Percentiles rank a stretch among this genome's conserved stretches.
Evolutionary conservation across 1,140 invertebrate species (phyloP).

Genomic region (Aradophagus sp.): DNA sequence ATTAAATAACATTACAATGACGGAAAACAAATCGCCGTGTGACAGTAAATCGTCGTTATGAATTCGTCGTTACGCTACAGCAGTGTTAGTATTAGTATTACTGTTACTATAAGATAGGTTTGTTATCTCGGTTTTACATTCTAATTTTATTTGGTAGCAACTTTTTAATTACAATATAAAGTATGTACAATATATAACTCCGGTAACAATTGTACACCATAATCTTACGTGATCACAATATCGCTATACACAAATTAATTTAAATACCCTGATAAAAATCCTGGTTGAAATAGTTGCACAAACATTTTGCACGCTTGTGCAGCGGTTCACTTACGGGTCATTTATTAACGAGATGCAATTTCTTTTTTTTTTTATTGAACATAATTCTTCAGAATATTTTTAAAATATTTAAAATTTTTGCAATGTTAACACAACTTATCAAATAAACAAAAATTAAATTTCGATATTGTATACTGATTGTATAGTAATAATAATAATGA

Average conservation of each 20-base stretch:
- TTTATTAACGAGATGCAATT: too few relatives aligned
- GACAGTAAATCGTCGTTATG: slow-evolving; percentile 33
- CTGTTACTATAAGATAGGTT: too few relatives aligned
- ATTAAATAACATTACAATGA: slow-evolving; percentile 36
- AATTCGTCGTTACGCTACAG: slow-evolving; percentile 30
- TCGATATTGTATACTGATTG: too few relatives aligned
- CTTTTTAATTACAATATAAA: slow-evolving; percentile 33
- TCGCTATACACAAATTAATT: slow-evolving; percentile 33
- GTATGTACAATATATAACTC: slow-evolving; percentile 32
- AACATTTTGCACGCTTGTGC: too few relatives aligned
- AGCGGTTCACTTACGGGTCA: too few relatives aligned
- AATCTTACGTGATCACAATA: slow-evolving; percentile 16
- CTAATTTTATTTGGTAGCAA: slow-evolving; percentile 25
- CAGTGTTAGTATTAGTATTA: too few relatives aligned
- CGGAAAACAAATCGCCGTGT: slow-evolving; percentile 33
- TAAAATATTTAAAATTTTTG: too few relatives aligned
- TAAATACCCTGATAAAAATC: slow-evolving; percentile 29
- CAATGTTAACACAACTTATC: too few relatives aligned
- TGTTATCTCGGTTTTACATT: slow-evolving; percentile 29
- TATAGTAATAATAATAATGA: too few relatives aligned
- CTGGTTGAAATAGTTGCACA: slow-evolving; percentile 12
- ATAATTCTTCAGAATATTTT: too few relatives aligned
- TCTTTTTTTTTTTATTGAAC: too few relatives aligned
- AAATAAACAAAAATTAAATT: too few relatives aligned
- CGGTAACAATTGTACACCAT: slow-evolving; percentile 24